Base-by-base conservation (phyloP, 2,888 invertebrate species). In the Meiosimyza decipiens region DNA sequence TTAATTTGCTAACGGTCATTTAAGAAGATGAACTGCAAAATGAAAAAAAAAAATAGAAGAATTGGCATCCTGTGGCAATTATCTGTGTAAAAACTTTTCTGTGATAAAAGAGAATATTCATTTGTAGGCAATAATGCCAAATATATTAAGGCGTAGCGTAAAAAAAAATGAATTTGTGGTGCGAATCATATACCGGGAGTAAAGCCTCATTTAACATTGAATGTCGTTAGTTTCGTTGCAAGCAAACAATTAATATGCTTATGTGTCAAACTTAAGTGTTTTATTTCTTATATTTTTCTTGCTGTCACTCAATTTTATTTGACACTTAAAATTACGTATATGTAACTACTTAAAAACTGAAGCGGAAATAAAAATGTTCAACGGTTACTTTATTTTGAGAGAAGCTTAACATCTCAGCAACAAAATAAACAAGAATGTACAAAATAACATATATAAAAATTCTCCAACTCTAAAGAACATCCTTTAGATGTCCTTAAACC, bases 351-450 rank as follows among this genome's bases (percentile, higher is more conserved):
- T 28, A 1, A 40, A 51, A 63, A 63, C 63, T 22, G 63, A 63
- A 64, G 52, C 49, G 64, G 49, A 16, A 63, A 63, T 63, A 18
- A 49, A 49, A 63, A 63, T 63, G 40, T 47, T 63, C 6, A 63
- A 40, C 9, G 40, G 1, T 40, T 9, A 40, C 9, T 40, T 40
- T 40, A 7, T 9, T 40, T 9, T 9, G 40, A 9, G 9, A 40
- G 9, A 40, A 40, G 9, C 40, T 40, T 9, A 40, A 40, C 40
- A 40, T 40, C 9, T 40, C 40, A 40, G 28, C 64, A 49, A 52
- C n/a, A 40, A 40, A 51, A 22, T 15, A 64, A 18, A 40, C 40
- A 9, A 47, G 13, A 64, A 6, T 64, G 49, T 63, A n/a, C 49
- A 7, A 64, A 64, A 51, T n/a, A 51, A 50, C 52, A 64, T 28